Conservation (phyloP, 2,888 invertebrate genomes). For the Drosophila putrida region DNA sequence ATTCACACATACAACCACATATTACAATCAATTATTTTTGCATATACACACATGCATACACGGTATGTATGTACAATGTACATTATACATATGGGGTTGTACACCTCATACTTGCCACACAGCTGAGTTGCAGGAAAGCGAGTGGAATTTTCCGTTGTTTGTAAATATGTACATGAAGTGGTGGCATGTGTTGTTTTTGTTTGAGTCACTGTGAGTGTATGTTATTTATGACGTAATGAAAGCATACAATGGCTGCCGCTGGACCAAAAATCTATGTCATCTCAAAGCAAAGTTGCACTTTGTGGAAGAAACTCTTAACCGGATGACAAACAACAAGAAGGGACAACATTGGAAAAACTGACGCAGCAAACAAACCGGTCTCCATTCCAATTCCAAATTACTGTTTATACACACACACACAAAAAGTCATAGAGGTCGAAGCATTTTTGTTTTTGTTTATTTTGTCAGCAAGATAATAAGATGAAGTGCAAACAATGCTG, state of each 20-base stretch:
- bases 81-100: background rate
- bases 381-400: conserved; percentile 1
- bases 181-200: conserved; percentile 4
- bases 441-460: conserved; percentile 33
- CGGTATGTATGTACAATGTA: background rate
- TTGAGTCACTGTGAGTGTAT: conserved; percentile 12
- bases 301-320: background rate
- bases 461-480: conserved; percentile 53
- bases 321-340: conserved; percentile 11
- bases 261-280: conserved; percentile 18
- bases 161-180: conserved; percentile 37
- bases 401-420: conserved; percentile 11
- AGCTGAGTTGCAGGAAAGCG: conserved; percentile 53
- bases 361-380: conserved; percentile 34
- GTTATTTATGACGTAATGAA: conserved; percentile 53
- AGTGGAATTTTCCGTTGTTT: conserved; percentile 77
- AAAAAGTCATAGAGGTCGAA: conserved; percentile 42
- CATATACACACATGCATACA: background rate
- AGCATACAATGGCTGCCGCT: conserved; percentile 13
- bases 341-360: conserved; percentile 16
- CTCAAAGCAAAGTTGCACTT: conserved; percentile 4
- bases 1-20: background rate
- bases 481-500: conserved; percentile 44
- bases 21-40: background rate
- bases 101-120: conserved; percentile 49